Evolutionary conservation across 2,888 invertebrate genomes (phyloP).

Genomic region (Imbricaverruca yamaguchii): DNA sequence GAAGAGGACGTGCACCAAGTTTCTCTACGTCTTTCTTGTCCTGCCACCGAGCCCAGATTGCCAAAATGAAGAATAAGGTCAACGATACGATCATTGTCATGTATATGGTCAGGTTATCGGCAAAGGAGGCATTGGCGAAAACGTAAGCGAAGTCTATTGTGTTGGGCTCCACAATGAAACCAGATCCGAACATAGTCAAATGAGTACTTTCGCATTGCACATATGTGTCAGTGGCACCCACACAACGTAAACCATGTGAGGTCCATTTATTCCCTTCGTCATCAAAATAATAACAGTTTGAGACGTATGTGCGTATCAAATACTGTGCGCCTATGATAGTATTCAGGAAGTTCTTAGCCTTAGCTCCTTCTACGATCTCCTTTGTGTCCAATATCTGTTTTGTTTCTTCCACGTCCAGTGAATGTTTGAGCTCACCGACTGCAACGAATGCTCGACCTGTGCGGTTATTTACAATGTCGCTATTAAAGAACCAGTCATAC

Average conservation of each 20-base stretch:
- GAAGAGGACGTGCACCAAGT: slow-evolving; percentile 38
- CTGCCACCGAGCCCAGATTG: slow-evolving; percentile 43
- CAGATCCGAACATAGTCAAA: slow-evolving; percentile 45
- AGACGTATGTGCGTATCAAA: slow-evolving; percentile 38
- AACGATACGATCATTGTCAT: slow-evolving; percentile 42
- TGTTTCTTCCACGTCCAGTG: slow-evolving; percentile 35
- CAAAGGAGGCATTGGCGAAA: slow-evolving; percentile 43
- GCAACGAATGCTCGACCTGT: slow-evolving; percentile 41
- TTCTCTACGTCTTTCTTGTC: slow-evolving; percentile 40
- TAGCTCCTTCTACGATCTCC: not conserved
- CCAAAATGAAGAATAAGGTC: slow-evolving; percentile 40
- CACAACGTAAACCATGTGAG: slow-evolving; percentile 36
- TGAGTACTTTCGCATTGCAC: slow-evolving; percentile 36
- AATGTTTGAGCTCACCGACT: slow-evolving; percentile 35
- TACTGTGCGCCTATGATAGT: slow-evolving; percentile 39
- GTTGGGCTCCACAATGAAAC: slow-evolving; percentile 46
- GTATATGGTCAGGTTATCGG: slow-evolving; percentile 45
- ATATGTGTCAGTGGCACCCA: slow-evolving; percentile 17
- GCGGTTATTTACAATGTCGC: slow-evolving; percentile 34
- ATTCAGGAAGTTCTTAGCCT: slow-evolving; percentile 33
- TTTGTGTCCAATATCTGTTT: slow-evolving; percentile 34
- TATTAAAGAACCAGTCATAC: slow-evolving; percentile 36
- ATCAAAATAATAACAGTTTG: slow-evolving; percentile 41
- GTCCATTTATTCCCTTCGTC: slow-evolving; percentile 36
- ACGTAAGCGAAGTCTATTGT: slow-evolving; percentile 46